Percentiles rank a stretch among this genome's conserved stretches.
Evolutionary conservation across 2,797 vertebrate genomes (phyloP).

Genomic region (Cryptoblepharus egeriae): DNA sequence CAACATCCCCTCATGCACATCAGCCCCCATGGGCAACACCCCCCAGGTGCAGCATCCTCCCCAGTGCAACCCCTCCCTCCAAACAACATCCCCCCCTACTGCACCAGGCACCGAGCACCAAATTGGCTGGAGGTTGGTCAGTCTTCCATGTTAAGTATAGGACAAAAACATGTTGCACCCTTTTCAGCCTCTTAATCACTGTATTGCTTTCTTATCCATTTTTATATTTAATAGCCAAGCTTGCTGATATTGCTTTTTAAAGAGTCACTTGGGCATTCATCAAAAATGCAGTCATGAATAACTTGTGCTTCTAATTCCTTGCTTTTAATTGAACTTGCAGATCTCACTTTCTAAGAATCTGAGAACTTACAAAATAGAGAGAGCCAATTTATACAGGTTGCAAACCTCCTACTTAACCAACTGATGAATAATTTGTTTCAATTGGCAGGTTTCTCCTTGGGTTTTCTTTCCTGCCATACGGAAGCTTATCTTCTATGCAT

Average conservation of each 20-base stretch:
- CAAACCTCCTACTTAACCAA: neutral
- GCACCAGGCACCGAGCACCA: too few species aligned
- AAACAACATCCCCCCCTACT: too few species aligned
- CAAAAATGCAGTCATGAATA: neutral
- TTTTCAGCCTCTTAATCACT: neutral
- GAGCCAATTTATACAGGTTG: neutral
- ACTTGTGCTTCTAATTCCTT: neutral
- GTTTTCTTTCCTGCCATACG: neutral
- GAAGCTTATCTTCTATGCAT: neutral
- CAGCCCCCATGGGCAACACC: too few species aligned
- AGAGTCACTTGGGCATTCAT: neutral
- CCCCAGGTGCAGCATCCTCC: too few species aligned
- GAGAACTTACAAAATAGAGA: neutral
- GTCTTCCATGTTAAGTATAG: too few species aligned
- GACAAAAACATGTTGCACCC: too few species aligned
- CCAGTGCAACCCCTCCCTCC: too few species aligned
- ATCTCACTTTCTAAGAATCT: neutral
- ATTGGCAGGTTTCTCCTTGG: neutral
- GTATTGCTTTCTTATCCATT: neutral
- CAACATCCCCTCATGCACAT: too few species aligned
- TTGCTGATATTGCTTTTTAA: constrained; percentile 8
- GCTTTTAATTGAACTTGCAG: neutral
- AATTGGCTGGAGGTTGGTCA: too few species aligned
- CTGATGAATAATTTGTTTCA: constrained; percentile 5
- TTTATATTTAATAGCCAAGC: constrained; percentile 20